phyloP scores from a whole-genome alignment of 2,888 invertebrate species.

The Latrodectus elegans region DNA sequence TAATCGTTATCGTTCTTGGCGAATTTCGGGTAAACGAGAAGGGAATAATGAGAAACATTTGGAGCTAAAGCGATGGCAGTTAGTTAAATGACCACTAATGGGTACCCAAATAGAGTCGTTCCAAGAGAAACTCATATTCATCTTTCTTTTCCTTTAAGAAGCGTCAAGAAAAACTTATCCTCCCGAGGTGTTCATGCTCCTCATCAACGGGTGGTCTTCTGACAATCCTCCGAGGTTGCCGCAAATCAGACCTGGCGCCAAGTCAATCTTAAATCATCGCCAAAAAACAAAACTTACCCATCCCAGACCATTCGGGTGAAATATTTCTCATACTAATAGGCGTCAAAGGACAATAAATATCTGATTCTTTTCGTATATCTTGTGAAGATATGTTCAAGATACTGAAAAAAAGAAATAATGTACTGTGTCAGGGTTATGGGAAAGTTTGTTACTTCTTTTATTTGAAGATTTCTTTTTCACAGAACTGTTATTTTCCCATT shows the following conservation, averaged over 20 bases:
- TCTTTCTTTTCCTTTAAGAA: neutral
- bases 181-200: neutral
- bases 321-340: slow-evolving; percentile 36
- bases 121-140: neutral
- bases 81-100: slow-evolving; percentile 10
- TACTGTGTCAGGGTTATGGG: too few relatives aligned
- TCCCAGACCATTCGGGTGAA: slow-evolving; percentile 16
- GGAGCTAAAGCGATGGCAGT: slow-evolving; percentile 3
- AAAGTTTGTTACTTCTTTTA: neutral
- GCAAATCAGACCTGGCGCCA: slow-evolving; percentile 15
- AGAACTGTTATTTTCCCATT: neutral
- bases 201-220: slow-evolving; percentile 30
- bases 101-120: slow-evolving; percentile 12
- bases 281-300: slow-evolving; percentile 1
- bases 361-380: neutral
- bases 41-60: neutral
- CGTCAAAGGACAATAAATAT: slow-evolving; percentile 37
- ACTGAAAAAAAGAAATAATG: slow-evolving; percentile 3
- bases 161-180: neutral
- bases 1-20: neutral
- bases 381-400: neutral
- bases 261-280: slow-evolving; percentile 27
- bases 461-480: neutral
- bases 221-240: slow-evolving; percentile 5
- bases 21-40: neutral